Conservation (phyloP, 2,113 vertebrate genomes). For the Empidonax traillii region DNA sequence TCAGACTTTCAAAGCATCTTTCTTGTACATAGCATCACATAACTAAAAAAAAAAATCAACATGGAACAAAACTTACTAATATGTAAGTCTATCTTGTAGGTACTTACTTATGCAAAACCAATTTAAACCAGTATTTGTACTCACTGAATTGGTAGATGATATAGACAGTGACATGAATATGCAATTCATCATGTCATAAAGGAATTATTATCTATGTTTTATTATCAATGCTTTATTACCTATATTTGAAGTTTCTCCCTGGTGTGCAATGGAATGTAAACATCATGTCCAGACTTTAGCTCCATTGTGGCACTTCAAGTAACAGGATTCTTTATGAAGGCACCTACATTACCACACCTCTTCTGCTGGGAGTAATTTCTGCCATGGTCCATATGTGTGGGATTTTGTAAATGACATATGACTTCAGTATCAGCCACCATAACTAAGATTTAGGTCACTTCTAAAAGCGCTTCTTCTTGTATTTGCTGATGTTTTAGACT, state of each 20-base stretch:
- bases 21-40: neutral
- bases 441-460: fast-evolving
- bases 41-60: neutral
- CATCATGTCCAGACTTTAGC: neutral
- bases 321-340: neutral
- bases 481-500: neutral
- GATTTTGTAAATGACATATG: neutral
- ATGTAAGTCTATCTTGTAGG: neutral
- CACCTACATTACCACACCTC: neutral
- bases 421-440: neutral
- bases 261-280: neutral
- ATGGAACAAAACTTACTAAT: neutral
- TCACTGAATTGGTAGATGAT: neutral
- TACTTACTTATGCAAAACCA: neutral
- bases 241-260: neutral
- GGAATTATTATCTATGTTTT: neutral
- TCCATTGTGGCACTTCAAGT: neutral
- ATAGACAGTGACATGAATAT: neutral
- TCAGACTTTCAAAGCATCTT: neutral
- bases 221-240: neutral
- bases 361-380: neutral
- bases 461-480: neutral
- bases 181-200: neutral
- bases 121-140: neutral
- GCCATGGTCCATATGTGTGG: fast-evolving